A percentile compares a stretch with the other conserved stretches of the same genome.
phyloP scores from a whole-genome alignment of 2,797 vertebrate species.

The Nannoperca obscura region DNA sequence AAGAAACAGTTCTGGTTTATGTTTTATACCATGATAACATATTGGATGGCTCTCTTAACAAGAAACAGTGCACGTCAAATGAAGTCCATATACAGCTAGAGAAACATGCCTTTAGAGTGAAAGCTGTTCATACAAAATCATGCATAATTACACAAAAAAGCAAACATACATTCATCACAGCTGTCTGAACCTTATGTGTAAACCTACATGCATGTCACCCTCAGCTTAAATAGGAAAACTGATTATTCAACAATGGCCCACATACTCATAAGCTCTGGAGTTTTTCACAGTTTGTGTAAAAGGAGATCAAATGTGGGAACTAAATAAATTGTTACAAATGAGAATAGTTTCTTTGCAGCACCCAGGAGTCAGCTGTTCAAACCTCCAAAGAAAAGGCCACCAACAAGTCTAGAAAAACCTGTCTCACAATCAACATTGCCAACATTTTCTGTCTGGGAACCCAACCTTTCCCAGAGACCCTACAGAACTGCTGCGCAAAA shows the following conservation, averaged over 20 bases:
- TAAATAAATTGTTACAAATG: constrained; percentile 11
- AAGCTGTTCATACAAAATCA: constrained; percentile 51
- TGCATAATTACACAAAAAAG: constrained; percentile 53
- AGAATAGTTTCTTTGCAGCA: constrained; percentile 22
- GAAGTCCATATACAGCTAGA: constrained; percentile 66
- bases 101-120: constrained; percentile 69
- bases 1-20: constrained; percentile 65
- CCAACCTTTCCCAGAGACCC: constrained; percentile 82
- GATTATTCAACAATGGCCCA: constrained; percentile 19
- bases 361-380: constrained; percentile 23
- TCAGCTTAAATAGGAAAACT: constrained; percentile 32
- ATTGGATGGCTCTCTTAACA: constrained; percentile 50
- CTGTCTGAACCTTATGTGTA: constrained; percentile 41
- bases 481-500: constrained; percentile 30
- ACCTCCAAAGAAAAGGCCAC: constrained; percentile 44
- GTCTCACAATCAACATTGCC: constrained; percentile 38
- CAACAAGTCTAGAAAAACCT: constrained; percentile 52
- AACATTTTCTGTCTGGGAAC: constrained; percentile 77
- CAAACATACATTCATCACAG: constrained; percentile 67
- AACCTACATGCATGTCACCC: constrained; percentile 23
- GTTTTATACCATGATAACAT: constrained; percentile 69
- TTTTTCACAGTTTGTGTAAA: constrained; percentile 7
- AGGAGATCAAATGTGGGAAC: constrained; percentile 26
- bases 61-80: constrained; percentile 66
- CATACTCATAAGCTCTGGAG: constrained; percentile 6